phyloP scores from a whole-genome alignment of 37 sponge, comb jelly and placozoan species.

The Haliclona indistincta region DNA sequence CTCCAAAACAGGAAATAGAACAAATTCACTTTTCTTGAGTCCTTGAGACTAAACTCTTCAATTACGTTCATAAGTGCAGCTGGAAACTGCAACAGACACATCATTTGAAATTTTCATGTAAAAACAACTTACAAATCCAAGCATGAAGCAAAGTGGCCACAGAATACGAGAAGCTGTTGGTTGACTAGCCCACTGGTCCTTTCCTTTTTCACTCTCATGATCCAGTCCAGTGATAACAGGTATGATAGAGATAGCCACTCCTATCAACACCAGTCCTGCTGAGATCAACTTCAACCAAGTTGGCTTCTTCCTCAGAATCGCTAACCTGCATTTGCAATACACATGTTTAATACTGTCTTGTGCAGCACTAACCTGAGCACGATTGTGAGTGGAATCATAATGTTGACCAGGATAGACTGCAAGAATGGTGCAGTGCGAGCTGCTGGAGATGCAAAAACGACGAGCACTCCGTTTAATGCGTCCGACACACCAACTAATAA shows the following conservation, averaged over 20 bases:
- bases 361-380: conserved; percentile 17
- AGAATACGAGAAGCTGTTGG: conserved; percentile 29
- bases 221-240: conserved; percentile 49
- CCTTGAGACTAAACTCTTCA: conserved; percentile 70
- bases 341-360: too few relatives aligned
- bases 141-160: conserved; percentile 79
- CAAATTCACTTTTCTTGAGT: conserved; percentile 54
- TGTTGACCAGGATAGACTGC: conserved; percentile 72
- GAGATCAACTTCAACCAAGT: conserved; percentile 34
- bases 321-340: conserved; percentile 32
- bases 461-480: conserved; percentile 66
- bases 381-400: conserved; percentile 64
- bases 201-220: conserved; percentile 3
- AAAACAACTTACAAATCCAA: conserved; percentile 67
- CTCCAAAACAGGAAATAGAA: conserved; percentile 72
- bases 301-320: conserved; percentile 61
- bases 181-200: conserved; percentile 19
- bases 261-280: conserved; percentile 45
- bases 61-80: conserved; percentile 79
- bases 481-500: conserved; percentile 66
- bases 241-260: conserved; percentile 55
- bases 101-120: neutral
- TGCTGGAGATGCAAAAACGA: conserved; percentile 61
- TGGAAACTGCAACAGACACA: conserved; percentile 44
- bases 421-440: conserved; percentile 62